Conservation (phyloP, 2,797 vertebrate species). For the Rhynchotus rufescens region DNA sequence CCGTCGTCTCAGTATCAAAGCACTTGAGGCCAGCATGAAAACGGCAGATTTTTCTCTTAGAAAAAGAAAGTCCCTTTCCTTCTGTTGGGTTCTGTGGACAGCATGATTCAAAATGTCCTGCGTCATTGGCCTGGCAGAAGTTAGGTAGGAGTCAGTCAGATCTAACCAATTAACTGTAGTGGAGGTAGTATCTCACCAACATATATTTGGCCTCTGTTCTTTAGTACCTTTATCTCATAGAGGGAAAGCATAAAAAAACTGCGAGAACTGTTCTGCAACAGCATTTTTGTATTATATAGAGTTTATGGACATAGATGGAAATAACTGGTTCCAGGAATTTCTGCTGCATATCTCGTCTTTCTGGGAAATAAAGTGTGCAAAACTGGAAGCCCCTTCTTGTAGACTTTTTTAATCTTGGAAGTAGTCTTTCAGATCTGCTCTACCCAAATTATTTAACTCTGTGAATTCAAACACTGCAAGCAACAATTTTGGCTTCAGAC, state of each 20-base stretch:
- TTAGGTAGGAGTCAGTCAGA: neutral
- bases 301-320: neutral
- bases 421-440: neutral
- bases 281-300: neutral
- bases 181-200: neutral
- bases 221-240: neutral
- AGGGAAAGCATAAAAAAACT: neutral
- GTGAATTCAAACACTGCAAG: neutral
- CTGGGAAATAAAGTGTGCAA: neutral
- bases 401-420: neutral
- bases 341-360: neutral
- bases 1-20: slow-evolving; percentile 12
- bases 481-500: neutral
- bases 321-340: neutral
- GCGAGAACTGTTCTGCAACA: neutral
- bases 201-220: neutral
- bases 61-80: neutral
- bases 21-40: neutral
- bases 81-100: neutral
- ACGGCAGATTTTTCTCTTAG: neutral
- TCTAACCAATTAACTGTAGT: neutral
- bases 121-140: neutral
- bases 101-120: neutral
- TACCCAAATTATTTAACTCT: neutral
- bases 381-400: neutral